Base-by-base conservation (phyloP, 1,140 invertebrate species). In the Plectrocnemia conspersa region DNA sequence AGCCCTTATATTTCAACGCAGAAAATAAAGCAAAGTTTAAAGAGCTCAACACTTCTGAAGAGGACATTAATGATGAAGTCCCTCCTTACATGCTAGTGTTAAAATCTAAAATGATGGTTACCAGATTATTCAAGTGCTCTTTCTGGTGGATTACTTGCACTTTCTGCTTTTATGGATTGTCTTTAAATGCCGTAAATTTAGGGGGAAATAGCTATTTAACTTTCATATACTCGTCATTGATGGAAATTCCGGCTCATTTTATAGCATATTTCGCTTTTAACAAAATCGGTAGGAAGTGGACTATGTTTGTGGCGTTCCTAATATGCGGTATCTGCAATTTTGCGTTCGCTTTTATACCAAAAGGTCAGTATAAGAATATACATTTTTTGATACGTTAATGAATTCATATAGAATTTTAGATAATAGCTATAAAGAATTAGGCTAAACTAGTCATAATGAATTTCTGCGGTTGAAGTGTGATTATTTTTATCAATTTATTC, bases 171-270 rank as follows among this genome's bases (percentile, higher is more conserved):
- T 42, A 42, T 13, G 40, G 40, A 19, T 22, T 42, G 3, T 7
- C 40, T 10, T 7, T 42, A 42, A n/a, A 42, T 22, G 3, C 40
- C 18, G 40, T 42, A 22, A 10, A 18, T 6, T 16, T 42, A 16
- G 15, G 15, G 9, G 40, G 21, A 4, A 42, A 42, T 22, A 16
- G 3, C 11, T 42, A 42, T 21, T 6, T 42, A 9, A 46, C 35
- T 23, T 46, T 35, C 15, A n/a, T 52, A 4, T 15, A 40, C 1
- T 19, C 18, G 38, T 33, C 49, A 1, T 11, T 40, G 2, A 23
- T 52, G 15, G 49, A 52, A 24, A 52, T 52, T 4, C 49, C 49
- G 2, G 49, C 18, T 40, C 49, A 52, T 9, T 13, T 52, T n/a
- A n/a, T 36, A 21, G 49, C 33, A 11, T 52, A 52, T 40, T 52